Conservation (phyloP, 1,140 invertebrate genomes). For the Polypedilum vanderplanki region DNA sequence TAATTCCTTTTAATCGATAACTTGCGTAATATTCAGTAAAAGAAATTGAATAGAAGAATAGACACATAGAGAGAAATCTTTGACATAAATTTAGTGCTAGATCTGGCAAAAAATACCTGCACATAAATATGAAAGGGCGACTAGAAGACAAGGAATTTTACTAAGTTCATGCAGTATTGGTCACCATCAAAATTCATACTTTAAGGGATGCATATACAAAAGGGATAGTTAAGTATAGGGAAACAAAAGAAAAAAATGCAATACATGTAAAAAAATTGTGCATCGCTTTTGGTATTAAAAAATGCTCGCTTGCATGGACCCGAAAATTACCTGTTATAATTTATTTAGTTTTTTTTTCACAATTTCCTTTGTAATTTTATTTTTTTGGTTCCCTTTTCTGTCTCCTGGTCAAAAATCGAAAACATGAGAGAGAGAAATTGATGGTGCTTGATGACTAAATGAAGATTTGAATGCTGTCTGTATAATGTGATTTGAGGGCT, state of each 20-base stretch:
- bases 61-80: not conserved
- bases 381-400: not conserved
- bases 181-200: not conserved
- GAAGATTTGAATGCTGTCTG: slow-evolving; percentile 23
- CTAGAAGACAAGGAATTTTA: not conserved
- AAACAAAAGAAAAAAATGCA: slow-evolving; percentile 25
- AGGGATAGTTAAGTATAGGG: slow-evolving; percentile 23
- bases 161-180: not conserved
- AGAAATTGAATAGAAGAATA: not conserved
- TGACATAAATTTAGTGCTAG: slow-evolving; percentile 25
- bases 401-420: not conserved
- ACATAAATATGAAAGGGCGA: not conserved
- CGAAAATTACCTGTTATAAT: slow-evolving; percentile 25
- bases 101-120: slow-evolving; percentile 20
- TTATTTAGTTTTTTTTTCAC: slow-evolving; percentile 14
- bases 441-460: slow-evolving; percentile 26
- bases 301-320: not conserved
- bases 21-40: slow-evolving; percentile 22
- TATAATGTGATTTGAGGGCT: slow-evolving; percentile 1
- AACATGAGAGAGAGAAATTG: not conserved
- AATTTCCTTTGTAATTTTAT: slow-evolving; percentile 20
- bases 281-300: not conserved
- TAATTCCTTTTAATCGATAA: slow-evolving; percentile 21
- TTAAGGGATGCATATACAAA: slow-evolving; percentile 21
- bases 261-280: slow-evolving; percentile 15